phyloP scores from a whole-genome alignment of 2,113 vertebrate species.

The Rhodinocichla rosea region DNA sequence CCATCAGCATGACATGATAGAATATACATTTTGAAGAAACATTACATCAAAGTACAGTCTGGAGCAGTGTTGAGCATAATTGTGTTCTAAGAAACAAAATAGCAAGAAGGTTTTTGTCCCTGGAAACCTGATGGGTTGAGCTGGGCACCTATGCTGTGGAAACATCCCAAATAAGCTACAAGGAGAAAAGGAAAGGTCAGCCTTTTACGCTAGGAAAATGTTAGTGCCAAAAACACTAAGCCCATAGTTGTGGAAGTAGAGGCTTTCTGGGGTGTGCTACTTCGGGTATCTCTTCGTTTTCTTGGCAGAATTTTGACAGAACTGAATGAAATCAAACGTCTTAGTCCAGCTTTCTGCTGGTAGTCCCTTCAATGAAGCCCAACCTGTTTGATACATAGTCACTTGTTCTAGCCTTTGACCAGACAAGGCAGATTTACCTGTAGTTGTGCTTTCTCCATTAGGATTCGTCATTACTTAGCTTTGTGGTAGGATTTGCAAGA shows the following conservation, averaged over 20 bases:
- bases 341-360: neutral
- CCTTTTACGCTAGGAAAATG: neutral
- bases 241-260: neutral
- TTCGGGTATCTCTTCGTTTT: neutral
- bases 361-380: neutral
- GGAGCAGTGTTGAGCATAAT: neutral
- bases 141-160: neutral
- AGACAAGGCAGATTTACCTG: neutral
- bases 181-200: neutral
- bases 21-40: neutral
- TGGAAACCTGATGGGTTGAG: neutral
- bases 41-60: neutral
- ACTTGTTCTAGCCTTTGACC: neutral
- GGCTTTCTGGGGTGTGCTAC: neutral
- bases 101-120: neutral
- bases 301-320: neutral
- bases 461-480: neutral
- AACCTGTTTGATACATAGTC: neutral
- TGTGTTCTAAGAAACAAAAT: neutral
- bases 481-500: neutral
- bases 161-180: neutral
- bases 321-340: neutral
- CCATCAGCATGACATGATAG: neutral
- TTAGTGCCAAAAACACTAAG: neutral
- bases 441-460: neutral